Evolutionary conservation across 2,888 invertebrate species (phyloP).

Genomic region (Lucinisca nassula): DNA sequence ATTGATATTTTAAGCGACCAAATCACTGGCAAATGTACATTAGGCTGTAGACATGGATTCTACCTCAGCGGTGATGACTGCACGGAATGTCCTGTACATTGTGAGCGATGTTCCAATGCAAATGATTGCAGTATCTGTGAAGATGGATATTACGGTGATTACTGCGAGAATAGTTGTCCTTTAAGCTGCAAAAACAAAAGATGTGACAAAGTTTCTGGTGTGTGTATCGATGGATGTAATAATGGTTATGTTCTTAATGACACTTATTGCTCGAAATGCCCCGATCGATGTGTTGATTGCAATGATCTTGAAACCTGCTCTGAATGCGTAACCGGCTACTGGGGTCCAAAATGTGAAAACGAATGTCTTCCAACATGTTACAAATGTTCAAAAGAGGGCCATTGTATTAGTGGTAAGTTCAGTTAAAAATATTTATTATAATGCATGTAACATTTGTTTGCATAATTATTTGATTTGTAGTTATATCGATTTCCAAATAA

Average conservation of each 20-base stretch:
- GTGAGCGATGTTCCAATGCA: neutral
- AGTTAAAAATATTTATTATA: too few species aligned
- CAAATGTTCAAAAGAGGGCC: neutral
- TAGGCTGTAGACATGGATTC: neutral
- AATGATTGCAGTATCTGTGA: neutral
- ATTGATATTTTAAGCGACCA: neutral
- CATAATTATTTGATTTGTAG: too few species aligned
- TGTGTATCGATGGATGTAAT: neutral
- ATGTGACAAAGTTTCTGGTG: neutral
- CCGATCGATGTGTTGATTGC: neutral
- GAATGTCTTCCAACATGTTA: neutral
- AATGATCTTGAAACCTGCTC: neutral
- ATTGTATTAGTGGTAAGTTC: neutral
- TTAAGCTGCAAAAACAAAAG: neutral
- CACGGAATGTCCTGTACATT: neutral
- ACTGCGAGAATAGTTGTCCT: neutral
- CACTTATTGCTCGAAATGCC: neutral
- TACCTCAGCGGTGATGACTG: neutral
- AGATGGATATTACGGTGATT: neutral
- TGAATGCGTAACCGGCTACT: neutral
- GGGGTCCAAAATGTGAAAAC: neutral
- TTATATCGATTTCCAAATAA: too few species aligned
- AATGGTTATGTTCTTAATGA: neutral
- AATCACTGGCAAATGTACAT: neutral
- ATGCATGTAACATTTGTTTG: too few species aligned